phyloP scores from a whole-genome alignment of 2,797 vertebrate species.

The Spondyliosoma cantharus region DNA sequence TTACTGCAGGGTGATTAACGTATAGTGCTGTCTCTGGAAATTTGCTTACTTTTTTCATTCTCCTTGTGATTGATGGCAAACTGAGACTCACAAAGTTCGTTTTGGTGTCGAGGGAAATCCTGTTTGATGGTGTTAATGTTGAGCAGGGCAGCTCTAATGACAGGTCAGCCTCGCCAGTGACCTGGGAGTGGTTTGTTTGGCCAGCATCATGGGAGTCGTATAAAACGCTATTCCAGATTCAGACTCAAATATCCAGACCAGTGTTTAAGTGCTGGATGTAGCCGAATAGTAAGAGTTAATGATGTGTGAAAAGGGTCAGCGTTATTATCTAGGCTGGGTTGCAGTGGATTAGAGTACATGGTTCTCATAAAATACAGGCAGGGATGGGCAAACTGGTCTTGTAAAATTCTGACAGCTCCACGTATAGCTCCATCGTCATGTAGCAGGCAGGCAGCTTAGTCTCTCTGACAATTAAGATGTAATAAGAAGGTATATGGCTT shows the following conservation, averaged over 20 bases:
- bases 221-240: slow-evolving; percentile 36
- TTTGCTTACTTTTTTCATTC: background rate
- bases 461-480: background rate
- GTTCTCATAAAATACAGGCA: slow-evolving; percentile 36
- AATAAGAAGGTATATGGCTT: background rate
- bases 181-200: slow-evolving; percentile 30
- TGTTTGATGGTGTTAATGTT: slow-evolving; percentile 8
- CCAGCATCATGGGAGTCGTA: slow-evolving; percentile 3
- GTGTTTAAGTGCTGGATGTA: slow-evolving; percentile 31
- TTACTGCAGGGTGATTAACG: background rate
- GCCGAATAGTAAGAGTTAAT: slow-evolving; percentile 37
- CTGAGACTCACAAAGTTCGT: background rate
- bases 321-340: slow-evolving; percentile 46
- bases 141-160: background rate
- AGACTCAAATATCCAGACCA: slow-evolving; percentile 22
- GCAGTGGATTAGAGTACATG: slow-evolving; percentile 22
- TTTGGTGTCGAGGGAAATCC: background rate
- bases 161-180: slow-evolving; percentile 11
- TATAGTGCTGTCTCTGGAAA: slow-evolving; percentile 7
- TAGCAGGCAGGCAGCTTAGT: background rate
- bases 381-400: slow-evolving; percentile 11
- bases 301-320: slow-evolving; percentile 37
- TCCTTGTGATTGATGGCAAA: too few relatives aligned
- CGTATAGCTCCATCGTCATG: slow-evolving; percentile 1
- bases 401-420: slow-evolving; percentile 10